Evolutionary conservation across 1,140 invertebrate genomes (phyloP).

Genomic region (Zaprionus nigranus): DNA sequence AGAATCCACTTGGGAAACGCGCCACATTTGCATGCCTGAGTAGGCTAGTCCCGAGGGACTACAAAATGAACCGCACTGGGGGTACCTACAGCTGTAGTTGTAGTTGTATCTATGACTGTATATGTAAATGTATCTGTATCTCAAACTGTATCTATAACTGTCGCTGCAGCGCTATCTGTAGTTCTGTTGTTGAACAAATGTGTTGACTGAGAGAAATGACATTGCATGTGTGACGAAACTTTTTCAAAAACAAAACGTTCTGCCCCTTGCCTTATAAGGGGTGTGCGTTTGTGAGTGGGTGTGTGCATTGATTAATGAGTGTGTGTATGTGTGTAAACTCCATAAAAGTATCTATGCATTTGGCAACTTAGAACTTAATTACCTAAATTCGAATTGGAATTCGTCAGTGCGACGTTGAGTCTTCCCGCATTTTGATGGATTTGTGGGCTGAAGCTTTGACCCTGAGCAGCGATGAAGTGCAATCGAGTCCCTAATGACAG

Average conservation of each 20-base stretch:
- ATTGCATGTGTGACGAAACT: constrained; percentile 74
- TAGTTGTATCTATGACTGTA: background rate
- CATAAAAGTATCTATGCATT: constrained; percentile 46
- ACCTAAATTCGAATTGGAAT: constrained; percentile 57
- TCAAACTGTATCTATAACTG: constrained; percentile 5
- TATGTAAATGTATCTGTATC: background rate
- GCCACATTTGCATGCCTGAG: constrained; percentile 25
- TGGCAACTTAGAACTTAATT: constrained; percentile 77
- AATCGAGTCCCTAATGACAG: constrained; percentile 63
- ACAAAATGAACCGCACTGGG: constrained; percentile 3
- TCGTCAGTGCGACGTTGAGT: constrained; percentile 22
- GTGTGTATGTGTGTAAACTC: constrained; percentile 3
- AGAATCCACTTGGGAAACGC: constrained; percentile 50
- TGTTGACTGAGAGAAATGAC: constrained; percentile 73
- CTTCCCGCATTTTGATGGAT: constrained; percentile 74
- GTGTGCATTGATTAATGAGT: constrained; percentile 69
- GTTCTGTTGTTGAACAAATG: constrained; percentile 41
- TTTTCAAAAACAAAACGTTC: constrained; percentile 54
- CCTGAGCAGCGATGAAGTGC: constrained; percentile 35
- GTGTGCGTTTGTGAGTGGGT: background rate
- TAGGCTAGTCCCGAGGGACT: constrained; percentile 8
- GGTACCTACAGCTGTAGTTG: background rate
- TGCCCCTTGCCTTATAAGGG: background rate
- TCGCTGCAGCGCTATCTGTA: background rate
- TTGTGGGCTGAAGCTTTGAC: constrained; percentile 47